Evolutionary conservation across 1,140 invertebrate genomes (phyloP), one percentile per base, ranked within the genome.

Genomic region (Fopius arisanus): DNA sequence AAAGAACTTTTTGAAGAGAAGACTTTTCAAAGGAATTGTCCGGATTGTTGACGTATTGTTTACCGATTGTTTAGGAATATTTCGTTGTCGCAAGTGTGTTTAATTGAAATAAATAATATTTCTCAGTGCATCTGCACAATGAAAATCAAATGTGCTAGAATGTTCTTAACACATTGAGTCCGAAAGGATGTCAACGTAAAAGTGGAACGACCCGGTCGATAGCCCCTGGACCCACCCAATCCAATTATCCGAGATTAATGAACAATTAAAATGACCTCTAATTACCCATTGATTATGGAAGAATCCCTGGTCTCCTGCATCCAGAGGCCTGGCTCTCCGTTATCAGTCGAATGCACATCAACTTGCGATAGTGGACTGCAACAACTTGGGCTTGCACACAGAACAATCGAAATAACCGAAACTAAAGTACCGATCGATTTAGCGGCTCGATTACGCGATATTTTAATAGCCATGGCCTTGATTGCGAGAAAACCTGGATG

Each of bases 191-290:
- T 65, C 62, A 33, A 65, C 5, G 9, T 1, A 65, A 65, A 65
- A 65, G 62, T 65, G 28, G 62, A 65, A 33, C 62, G 29, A 37
- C 28, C n/a, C 62, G 62, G 28, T 65, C 62, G 29, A 65, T 65
- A 65, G 29, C 29, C 29, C 33, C 29, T 65, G 14, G n/a, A 29
- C 5, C 6, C 2, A 65, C 14, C 21, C 12, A 6, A 9, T 1
- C 28, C 26, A 62, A 62, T 65, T 65, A 33, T 14, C 33, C n/a
- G 14, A 65, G 26, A 31, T 62, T 62, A 62, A 62, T 23, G 14
- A 12, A 29, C 14, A 62, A 62, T 62, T 28, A 28, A 28, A 28
- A 14, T 59, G 1, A 26, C 5, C 6, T 28, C 26, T 28, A 41
- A 26, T 67, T 67, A 67, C 66, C 66, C 21, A 48, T 67, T 16